Conservation (phyloP, 2,113 vertebrate species). For the Sturnus vulgaris region DNA sequence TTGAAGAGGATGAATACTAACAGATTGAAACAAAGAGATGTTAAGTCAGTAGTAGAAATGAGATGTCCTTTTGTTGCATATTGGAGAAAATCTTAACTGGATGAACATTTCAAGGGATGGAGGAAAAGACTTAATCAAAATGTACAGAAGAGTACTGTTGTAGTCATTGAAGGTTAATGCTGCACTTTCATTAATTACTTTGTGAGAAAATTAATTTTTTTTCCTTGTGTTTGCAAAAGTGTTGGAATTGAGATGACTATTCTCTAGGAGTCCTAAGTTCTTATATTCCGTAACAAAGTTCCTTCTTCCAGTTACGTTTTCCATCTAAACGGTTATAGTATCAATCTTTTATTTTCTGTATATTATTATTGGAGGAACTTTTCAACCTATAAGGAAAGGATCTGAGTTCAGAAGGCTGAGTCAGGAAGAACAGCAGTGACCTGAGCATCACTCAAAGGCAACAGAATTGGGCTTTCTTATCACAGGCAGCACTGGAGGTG, state of each 20-base stretch:
- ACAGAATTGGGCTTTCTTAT: neutral
- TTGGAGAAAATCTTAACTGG: neutral
- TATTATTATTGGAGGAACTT: neutral
- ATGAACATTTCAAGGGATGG: neutral
- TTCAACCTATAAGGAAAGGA: neutral
- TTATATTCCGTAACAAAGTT: neutral
- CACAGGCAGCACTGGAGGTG: neutral
- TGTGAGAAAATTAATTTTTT: neutral
- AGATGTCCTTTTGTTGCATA: fast-evolving
- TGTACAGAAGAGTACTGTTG: neutral
- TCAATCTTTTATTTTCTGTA: neutral
- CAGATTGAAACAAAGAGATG: neutral
- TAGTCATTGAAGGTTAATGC: neutral
- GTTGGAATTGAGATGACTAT: neutral
- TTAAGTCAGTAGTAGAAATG: neutral
- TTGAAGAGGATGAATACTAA: neutral
- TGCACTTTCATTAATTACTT: neutral
- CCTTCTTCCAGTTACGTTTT: neutral
- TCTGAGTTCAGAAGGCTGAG: neutral
- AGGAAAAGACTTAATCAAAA: neutral
- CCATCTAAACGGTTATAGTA: neutral
- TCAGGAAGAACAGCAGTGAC: neutral
- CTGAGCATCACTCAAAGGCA: neutral
- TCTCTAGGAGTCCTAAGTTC: neutral
- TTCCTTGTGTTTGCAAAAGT: neutral